Conservation (phyloP, 2,888 invertebrate species). For the Asteroscopus sphinx region DNA sequence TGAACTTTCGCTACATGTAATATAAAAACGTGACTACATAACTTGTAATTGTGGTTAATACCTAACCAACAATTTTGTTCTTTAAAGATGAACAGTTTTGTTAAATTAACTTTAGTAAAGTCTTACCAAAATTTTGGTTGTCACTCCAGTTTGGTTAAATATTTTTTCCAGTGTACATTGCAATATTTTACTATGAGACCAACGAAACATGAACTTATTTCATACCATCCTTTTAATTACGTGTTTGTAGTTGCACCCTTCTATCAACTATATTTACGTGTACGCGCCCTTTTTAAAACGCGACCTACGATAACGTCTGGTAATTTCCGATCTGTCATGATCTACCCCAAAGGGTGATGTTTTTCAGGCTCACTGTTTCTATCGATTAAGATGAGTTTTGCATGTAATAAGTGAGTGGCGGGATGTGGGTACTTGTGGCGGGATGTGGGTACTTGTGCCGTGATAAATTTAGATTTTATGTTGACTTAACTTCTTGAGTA, state of each 20-base stretch:
- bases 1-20: no score
- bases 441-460: constrained; percentile 10
- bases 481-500: background rate
- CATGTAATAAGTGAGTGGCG: constrained; percentile 7
- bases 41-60: no score
- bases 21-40: no score
- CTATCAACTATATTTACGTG: constrained; percentile 22
- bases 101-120: no score
- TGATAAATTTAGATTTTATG: constrained; percentile 11
- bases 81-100: no score
- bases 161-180: background rate
- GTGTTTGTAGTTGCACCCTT: constrained; percentile 22
- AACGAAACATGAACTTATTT: constrained; percentile 1
- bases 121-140: background rate
- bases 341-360: constrained; percentile 56
- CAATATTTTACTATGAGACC: background rate
- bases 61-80: no score
- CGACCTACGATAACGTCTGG: constrained; percentile 81
- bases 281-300: constrained; percentile 59
- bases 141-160: no score
- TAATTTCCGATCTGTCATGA: constrained; percentile 56
- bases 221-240: constrained; percentile 12
- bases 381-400: constrained; percentile 56
- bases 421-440: constrained; percentile 14
- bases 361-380: constrained; percentile 48